Base-by-base conservation (phyloP, 2,888 invertebrate genomes). In the Lamproptera curius region DNA sequence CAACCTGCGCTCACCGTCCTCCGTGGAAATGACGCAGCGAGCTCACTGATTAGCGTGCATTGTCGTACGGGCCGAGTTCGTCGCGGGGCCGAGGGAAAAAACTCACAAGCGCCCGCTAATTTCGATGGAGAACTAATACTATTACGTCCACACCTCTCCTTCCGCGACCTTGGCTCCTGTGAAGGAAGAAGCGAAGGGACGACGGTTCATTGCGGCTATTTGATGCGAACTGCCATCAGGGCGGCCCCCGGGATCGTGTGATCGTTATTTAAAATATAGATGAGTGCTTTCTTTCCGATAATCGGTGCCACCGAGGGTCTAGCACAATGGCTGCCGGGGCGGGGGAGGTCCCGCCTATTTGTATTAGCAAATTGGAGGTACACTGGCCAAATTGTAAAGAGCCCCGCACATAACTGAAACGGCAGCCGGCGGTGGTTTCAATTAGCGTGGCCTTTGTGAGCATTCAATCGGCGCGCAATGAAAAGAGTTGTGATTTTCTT, bases 201-300 rank as follows among this genome's bases (percentile, higher is more conserved):
- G 73, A 73, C 74, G 73, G 60, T 58, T 70, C 75, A 78, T 76
- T 78, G 77, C 76, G 73, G 65, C 73, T 69, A 70, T 70, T 68
- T 63, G 55, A 62, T 20, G 73, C 85, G 76, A 85, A 86, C 74
- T 81, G 84, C 85, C 84, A 85, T 72, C 65, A 71, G 54, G 62
- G 58, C 63, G 20, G 10, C 33, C 17, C 41, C 14, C 33, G 31
- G 8, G 13, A 8, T 31, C 15, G 15, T 75, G 65, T 78, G 85
- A 86, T 86, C 86, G 84, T 87, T 86, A 84, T 87, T 87, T 86
- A 85, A 86, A 87, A 86, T 84, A 87, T 86, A 83, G 84, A 87
- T 85, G 85, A 79, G 84, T 85, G 86, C 86, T 87, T 87, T 87
- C 86, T 85, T 86, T 84, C 67, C 86, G 81, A 87, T 86, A 86